These are phyloP conservation scores for Manacus vitellinus DNA, from an alignment of 2,113 vertebrate species.

Conservation along the genomic window DNA sequence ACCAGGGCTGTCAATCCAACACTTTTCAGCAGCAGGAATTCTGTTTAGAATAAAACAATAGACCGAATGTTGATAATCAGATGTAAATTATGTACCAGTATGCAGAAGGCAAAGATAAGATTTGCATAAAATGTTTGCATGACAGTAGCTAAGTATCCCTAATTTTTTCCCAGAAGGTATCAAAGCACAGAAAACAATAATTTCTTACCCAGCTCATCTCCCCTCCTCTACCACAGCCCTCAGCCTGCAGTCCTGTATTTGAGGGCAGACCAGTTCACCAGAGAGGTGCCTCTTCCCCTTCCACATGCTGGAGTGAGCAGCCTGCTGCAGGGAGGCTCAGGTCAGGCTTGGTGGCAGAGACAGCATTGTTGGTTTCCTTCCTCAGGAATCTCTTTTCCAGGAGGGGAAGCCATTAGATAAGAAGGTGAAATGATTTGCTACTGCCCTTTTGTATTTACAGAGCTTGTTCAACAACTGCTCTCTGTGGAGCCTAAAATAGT, in stretches of 20 bases:
- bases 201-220: background rate
- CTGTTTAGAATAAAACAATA: constrained; percentile 40
- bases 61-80: constrained; percentile 26
- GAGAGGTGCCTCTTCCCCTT: background rate
- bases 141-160: constrained; percentile 7
- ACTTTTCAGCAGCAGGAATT: constrained; percentile 22
- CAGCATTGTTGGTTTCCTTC: background rate
- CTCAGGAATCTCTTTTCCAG: background rate
- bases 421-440: background rate
- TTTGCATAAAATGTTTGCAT: constrained; percentile 51
- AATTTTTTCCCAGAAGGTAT: background rate
- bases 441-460: background rate
- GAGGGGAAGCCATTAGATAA: background rate
- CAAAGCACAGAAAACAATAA: background rate
- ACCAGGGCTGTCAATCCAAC: constrained; percentile 1
- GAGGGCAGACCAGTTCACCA: background rate
- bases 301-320: background rate
- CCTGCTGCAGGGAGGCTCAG: background rate
- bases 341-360: background rate
- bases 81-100: constrained; percentile 47
- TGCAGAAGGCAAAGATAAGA: constrained; percentile 36
- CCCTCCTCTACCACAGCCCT: background rate
- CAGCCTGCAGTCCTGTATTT: background rate
- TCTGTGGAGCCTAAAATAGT: constrained; percentile 11
- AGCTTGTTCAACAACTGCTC: constrained; percentile 4